Evolutionary conservation across 2,113 vertebrate genomes (phyloP), one percentile per base, ranked within the genome.

Genomic region (Chlamydotis undulata): DNA sequence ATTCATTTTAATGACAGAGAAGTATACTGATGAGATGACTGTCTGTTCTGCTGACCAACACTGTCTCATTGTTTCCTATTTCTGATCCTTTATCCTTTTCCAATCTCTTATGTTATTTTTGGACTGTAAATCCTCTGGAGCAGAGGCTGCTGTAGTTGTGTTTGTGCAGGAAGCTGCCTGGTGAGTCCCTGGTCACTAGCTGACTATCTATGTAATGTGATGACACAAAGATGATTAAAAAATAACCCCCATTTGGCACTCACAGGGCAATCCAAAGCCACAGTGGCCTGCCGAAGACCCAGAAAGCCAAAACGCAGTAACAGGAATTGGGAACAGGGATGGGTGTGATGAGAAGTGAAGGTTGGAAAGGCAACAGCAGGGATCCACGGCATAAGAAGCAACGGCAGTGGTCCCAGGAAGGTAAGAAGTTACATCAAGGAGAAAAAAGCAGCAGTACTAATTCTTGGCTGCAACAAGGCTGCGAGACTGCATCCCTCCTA

Each of bases 81-180:
- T 25, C 57, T 85, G 70, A 91, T 73, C 50, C 50, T 95, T 96
- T 73, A 91, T 87, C 84, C 59, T 73, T 79, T 95, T 93, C 79
- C 75, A 95, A 87, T 88, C 81, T 90, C 50, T 43, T 61, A 7
- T 47, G 73, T 55, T 96, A 93, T 97, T 91, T 96, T 91, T 95
- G 78, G 90, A 67, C n/a, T 85, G 17, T 52, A 87, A 94, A 93
- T 90, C 93, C 87, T 84, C 78, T 85, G 43, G 57, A 84, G 83
- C 35, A 84, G 68, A 84, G 61, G 24, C 33, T 84, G 65, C 69
- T 52, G 37, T 53, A 60, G 71, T 49, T 83, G 49, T 65, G 37
- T 49, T 89, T 76, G 49, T 85, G 57, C 83, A 89, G 83, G n/a
- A 63, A 86, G 41, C 60, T 80, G 86, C 45, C 83, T 63, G 45